phyloP scores from a whole-genome alignment of 2,888 invertebrate genomes.

The Alentia gelatinosa region DNA sequence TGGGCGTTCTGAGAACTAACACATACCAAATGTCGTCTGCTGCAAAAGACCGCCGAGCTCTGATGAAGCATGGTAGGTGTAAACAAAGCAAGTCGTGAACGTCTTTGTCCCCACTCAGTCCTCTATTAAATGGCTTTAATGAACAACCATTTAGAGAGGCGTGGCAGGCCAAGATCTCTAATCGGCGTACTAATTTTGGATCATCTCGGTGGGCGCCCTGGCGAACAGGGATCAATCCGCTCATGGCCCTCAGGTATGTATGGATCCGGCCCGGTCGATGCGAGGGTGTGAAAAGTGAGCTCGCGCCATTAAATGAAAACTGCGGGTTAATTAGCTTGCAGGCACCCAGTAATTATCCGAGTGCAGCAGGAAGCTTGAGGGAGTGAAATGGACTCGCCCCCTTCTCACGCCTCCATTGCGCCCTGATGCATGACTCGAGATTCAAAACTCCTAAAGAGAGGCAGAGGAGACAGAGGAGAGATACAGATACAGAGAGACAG shows the following conservation, averaged over 20 bases:
- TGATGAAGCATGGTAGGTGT: not conserved
- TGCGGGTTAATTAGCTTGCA: slow-evolving; percentile 15
- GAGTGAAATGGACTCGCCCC: not conserved
- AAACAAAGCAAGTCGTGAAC: not conserved
- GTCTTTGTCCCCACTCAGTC: not conserved
- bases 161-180: not conserved
- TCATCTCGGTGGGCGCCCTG: not conserved
- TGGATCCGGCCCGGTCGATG: slow-evolving; percentile 25
- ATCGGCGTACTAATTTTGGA: slow-evolving; percentile 21
- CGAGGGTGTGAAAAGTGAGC: not conserved
- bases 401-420: too few species aligned
- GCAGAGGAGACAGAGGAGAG: not conserved
- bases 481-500: not conserved
- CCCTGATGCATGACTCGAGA: too few species aligned
- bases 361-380: not conserved
- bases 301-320: slow-evolving; percentile 29
- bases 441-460: too few species aligned
- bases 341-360: not conserved
- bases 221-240: not conserved
- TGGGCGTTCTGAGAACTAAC: not conserved
- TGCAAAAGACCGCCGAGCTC: not conserved
- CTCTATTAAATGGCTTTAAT: not conserved
- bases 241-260: slow-evolving; percentile 35
- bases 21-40: not conserved
- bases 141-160: slow-evolving; percentile 8